Conservation (phyloP, 2,888 invertebrate species). For the Drosophila infuscata region DNA sequence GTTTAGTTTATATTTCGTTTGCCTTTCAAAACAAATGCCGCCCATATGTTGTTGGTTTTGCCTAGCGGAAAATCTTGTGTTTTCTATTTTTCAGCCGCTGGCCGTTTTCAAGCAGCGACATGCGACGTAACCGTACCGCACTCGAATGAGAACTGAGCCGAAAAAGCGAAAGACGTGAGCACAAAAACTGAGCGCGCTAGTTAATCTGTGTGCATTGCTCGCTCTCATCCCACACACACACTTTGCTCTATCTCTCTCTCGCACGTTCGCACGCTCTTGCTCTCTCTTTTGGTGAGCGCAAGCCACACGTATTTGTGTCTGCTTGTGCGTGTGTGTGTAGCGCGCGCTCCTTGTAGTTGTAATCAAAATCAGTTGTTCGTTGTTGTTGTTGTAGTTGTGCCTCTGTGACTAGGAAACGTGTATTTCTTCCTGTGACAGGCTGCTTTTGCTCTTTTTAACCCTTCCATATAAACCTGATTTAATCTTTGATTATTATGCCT, state of each 20-base stretch:
- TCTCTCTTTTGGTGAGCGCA: slow-evolving; percentile 42
- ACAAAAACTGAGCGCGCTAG: slow-evolving; percentile 52
- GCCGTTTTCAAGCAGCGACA: slow-evolving; percentile 35
- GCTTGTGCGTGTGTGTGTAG: slow-evolving; percentile 34
- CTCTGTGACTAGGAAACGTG: slow-evolving; percentile 73
- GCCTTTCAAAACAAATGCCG: slow-evolving; percentile 78
- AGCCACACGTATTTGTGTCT: slow-evolving; percentile 28
- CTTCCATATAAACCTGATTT: slow-evolving; percentile 80
- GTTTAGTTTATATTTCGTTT: slow-evolving; percentile 71
- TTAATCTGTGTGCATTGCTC: slow-evolving; percentile 50
- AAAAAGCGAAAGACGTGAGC: slow-evolving; percentile 20
- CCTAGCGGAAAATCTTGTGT: slow-evolving; percentile 66
- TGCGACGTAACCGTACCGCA: slow-evolving; percentile 74
- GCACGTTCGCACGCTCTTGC: slow-evolving; percentile 22
- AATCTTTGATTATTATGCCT: slow-evolving; percentile 78
- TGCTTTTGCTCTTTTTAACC: slow-evolving; percentile 75
- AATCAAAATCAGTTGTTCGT: slow-evolving; percentile 74
- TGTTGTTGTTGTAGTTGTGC: slow-evolving; percentile 53
- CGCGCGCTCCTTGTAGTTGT: slow-evolving; percentile 66
- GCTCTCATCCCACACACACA: slow-evolving; percentile 5
- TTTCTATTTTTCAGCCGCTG: slow-evolving; percentile 63
- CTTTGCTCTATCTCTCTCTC: slow-evolving; percentile 25
- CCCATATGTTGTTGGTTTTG: slow-evolving; percentile 56
- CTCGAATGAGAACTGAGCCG: slow-evolving; percentile 62
- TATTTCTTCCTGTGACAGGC: slow-evolving; percentile 78